Percentiles rank a stretch among this genome's conserved stretches.
These are phyloP conservation scores for Brenthis daphne DNA, from an alignment of 2,888 invertebrate genomes.

Conservation along the genomic window DNA sequence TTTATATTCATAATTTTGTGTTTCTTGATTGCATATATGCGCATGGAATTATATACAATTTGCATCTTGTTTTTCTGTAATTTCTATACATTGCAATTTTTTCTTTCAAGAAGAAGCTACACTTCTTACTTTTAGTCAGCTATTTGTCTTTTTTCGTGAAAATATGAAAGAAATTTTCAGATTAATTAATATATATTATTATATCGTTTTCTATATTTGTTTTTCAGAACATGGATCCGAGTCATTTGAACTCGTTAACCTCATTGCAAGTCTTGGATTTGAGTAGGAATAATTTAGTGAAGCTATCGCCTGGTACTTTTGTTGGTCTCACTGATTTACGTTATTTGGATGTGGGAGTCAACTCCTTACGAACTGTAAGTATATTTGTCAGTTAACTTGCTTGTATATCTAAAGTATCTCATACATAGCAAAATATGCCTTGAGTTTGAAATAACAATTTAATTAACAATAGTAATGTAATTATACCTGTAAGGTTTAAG, in stretches of 20 bases:
- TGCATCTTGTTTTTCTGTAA: not conserved
- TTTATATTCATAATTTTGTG: not conserved
- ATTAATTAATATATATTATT: not conserved
- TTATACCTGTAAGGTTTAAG: too few species aligned
- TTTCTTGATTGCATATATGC: too few species aligned
- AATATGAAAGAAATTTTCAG: too few species aligned
- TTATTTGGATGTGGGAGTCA: conserved; percentile 91
- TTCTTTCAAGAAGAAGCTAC: not conserved
- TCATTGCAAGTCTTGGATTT: conserved; percentile 89
- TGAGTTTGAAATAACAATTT: too few species aligned
- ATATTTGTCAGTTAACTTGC: conserved; percentile 20
- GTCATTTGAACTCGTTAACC: conserved; percentile 85
- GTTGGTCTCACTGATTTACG: conserved; percentile 86
- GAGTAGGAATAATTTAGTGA: conserved; percentile 91
- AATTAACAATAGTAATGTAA: too few species aligned
- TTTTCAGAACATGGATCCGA: conserved; percentile 88
- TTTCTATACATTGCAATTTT: not conserved
- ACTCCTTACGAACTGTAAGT: conserved; percentile 92
- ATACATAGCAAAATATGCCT: too few species aligned
- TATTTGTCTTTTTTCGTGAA: too few species aligned
- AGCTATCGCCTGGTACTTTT: conserved; percentile 91
- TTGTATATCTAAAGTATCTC: too few species aligned
- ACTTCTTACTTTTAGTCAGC: too few species aligned
- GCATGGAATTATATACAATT: too few species aligned
- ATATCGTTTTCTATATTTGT: conserved; percentile 11